Base-by-base conservation (phyloP, 1,140 invertebrate species). In the Drosophila repleta region DNA sequence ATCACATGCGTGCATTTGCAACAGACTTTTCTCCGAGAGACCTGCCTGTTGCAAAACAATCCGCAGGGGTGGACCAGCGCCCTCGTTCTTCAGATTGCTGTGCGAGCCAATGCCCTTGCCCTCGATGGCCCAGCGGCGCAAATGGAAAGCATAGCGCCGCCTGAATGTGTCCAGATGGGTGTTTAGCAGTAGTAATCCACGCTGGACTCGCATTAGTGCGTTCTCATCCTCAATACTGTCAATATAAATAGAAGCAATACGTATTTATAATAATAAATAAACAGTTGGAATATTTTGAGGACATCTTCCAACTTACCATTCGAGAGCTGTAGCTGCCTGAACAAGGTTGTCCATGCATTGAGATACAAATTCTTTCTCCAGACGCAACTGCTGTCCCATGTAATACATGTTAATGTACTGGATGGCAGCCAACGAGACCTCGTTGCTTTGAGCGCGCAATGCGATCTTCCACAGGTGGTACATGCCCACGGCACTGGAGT, bases 401-500 rank as follows among this genome's bases (percentile, higher is more conserved):
- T 98, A 99, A 85, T 97, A 98, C 78, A 95, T 95, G 90, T 98
- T 98, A 32, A 98, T 93, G 89, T 97, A 97, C 85, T 98, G 97
- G 64, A 98, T 98, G 0, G 97, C 97, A 4, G 97, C 96, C 94
- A 98, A 96, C 68, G 97, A 98, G 0, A 98, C 97, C 91, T 98
- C 97, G 93, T 96, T 97, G 90, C 96, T 98, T 68, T 95, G 95
- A 1, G 97, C 97, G 71, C 96, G 93, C 0, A 98, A 92, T 0
- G 97, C 97, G 69, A 99, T 98, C 90, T 96, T 96, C 97, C 97
- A 99, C 17, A 98, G 92, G 83, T 98, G 97, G 92, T 97, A 96
- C 96, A 98, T 98, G 11, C 96, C 97, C 24, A 96, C 94, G 17
- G 95, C 93, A 69, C 95, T 95, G 4, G 95, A 92, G 29, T 73